Evolutionary conservation across 2,888 invertebrate genomes (phyloP).

Genomic region (Trachelus troglodyta): DNA sequence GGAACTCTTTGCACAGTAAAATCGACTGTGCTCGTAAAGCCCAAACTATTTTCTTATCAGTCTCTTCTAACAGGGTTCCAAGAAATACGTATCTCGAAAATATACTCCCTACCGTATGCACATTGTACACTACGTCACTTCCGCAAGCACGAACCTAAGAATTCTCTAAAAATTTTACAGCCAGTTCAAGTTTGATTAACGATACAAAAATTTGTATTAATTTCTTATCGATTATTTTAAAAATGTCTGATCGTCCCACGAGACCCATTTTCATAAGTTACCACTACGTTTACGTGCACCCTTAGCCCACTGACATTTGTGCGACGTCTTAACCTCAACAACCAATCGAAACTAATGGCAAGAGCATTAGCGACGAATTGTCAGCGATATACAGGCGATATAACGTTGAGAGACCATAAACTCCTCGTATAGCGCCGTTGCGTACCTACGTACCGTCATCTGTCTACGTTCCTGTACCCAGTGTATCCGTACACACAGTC

Average conservation of each 20-base stretch:
- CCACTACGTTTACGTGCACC: not conserved
- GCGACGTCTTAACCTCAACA: conserved; percentile 21
- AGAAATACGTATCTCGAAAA: not conserved
- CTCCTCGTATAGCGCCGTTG: conserved; percentile 56
- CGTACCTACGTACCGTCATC: conserved; percentile 39
- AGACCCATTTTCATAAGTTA: not conserved
- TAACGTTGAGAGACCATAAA: conserved; percentile 63
- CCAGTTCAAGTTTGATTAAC: not conserved
- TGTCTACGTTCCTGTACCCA: not conserved
- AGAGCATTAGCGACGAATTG: conserved; percentile 62
- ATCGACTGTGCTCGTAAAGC: not conserved
- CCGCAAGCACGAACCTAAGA: not conserved
- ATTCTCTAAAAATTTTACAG: not conserved
- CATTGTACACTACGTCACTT: not conserved
- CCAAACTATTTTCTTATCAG: not conserved
- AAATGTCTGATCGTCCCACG: not conserved
- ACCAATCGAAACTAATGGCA: conserved; percentile 59
- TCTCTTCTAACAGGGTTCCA: not conserved
- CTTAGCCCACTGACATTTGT: conserved; percentile 1
- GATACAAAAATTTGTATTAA: not conserved
- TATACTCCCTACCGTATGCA: not conserved
- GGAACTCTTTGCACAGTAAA: not conserved
- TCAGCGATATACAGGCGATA: conserved; percentile 60
- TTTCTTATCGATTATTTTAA: not conserved
- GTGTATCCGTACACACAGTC: not conserved